Evolutionary conservation across 92 coral and sea anemone species (phyloP).

Genomic region (Zoanthus solanderi): DNA sequence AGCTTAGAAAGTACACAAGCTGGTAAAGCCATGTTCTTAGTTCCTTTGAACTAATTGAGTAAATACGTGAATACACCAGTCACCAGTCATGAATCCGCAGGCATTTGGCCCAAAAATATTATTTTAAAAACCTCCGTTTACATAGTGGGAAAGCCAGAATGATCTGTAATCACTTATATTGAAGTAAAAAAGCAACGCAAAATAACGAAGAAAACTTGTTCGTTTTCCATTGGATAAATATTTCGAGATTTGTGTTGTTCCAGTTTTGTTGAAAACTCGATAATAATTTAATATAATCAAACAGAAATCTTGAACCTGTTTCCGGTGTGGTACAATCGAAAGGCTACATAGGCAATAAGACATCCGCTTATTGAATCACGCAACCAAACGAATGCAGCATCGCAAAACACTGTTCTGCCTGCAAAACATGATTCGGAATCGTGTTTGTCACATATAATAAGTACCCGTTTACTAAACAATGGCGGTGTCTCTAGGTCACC

Average conservation of each 20-base stretch:
- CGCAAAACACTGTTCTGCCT: background rate
- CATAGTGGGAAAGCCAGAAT: no score
- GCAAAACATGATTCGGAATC: background rate
- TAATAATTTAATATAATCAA: background rate
- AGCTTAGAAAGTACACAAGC: no score
- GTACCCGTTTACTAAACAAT: background rate
- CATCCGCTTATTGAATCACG: background rate
- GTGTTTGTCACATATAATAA: background rate
- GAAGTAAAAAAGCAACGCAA: no score
- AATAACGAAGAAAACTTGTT: no score
- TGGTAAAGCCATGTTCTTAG: no score
- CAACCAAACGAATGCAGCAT: background rate
- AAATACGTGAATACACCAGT: no score
- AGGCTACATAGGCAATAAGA: background rate
- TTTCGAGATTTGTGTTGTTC: background rate
- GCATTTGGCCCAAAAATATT: no score
- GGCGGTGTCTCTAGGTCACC: slow-evolving; percentile 34
- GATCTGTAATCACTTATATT: no score
- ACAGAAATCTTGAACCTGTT: background rate
- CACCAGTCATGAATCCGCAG: no score
- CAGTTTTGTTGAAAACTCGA: background rate
- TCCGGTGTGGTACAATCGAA: slow-evolving; percentile 11
- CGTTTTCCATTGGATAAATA: background rate
- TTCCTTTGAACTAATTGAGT: no score
- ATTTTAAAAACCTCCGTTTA: no score